A percentile compares a stretch with the other conserved stretches of the same genome.
Conservation (phyloP, 1,140 invertebrate species). For the Trichonephila clavipes region DNA sequence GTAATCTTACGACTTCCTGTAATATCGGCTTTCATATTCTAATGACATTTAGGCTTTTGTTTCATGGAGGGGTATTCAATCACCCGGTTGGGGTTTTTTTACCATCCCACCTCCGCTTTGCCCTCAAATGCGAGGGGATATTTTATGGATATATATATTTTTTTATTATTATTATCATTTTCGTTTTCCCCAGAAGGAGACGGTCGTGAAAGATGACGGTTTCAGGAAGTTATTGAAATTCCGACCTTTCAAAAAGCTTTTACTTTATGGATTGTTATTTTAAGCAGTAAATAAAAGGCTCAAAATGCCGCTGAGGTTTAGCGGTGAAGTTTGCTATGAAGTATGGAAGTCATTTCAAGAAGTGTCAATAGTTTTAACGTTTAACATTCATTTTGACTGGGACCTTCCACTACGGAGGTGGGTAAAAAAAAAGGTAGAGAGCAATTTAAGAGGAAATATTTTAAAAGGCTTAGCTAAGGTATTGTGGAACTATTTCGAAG, state of each 20-base stretch:
- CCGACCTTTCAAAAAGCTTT: conserved; percentile 67
- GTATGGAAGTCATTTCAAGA: conserved; percentile 43
- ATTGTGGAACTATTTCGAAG: not conserved
- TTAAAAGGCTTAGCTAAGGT: not conserved
- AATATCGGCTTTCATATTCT: conserved; percentile 65
- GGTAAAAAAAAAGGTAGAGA: not conserved
- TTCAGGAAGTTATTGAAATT: conserved; percentile 76
- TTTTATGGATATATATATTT: conserved; percentile 28
- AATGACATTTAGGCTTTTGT: conserved; percentile 71
- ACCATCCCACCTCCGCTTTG: not conserved
- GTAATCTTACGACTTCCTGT: conserved; percentile 46
- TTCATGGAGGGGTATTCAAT: conserved; percentile 57
- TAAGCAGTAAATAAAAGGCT: conserved; percentile 72
- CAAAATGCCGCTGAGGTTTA: conserved; percentile 50
- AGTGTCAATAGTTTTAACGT: conserved; percentile 65
- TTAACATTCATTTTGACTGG: conserved; percentile 47
- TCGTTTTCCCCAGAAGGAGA: not conserved
- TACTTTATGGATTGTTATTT: conserved; percentile 76
- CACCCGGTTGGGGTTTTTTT: conserved; percentile 37
- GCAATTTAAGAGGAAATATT: conserved; percentile 25
- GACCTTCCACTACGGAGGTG: not conserved
- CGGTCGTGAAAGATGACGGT: conserved; percentile 54
- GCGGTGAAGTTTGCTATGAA: conserved; percentile 16
- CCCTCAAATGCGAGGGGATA: conserved; percentile 2
- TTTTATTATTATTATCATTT: conserved; percentile 21